Evolutionary conservation across 2,888 invertebrate species (phyloP).

Genomic region (Ectemnius cavifrons): DNA sequence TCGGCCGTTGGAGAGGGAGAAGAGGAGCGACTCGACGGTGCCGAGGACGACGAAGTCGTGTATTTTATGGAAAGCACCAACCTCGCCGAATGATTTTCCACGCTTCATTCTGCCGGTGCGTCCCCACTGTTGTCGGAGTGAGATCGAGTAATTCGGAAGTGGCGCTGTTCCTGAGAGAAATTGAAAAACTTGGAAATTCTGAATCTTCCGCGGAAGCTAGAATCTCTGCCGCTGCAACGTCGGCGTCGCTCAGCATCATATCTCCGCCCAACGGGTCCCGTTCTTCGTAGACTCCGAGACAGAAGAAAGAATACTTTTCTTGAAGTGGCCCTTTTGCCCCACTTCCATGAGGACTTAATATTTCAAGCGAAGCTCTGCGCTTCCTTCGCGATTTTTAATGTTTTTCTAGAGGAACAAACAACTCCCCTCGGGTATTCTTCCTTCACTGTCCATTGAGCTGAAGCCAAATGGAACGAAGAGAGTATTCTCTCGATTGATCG

Average conservation of each 20-base stretch:
- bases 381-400: slow-evolving; percentile 3
- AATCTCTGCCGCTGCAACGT: too few species aligned
- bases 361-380: slow-evolving; percentile 11
- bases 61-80: too few species aligned
- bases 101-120: slow-evolving; percentile 9
- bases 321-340: slow-evolving; percentile 1
- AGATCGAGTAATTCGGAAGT: slow-evolving; percentile 6
- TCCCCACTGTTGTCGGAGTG: background rate
- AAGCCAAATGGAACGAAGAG: background rate
- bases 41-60: too few species aligned
- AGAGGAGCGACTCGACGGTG: background rate
- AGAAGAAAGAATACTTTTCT: slow-evolving; percentile 3
- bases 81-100: slow-evolving; percentile 16
- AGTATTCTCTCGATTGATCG: background rate
- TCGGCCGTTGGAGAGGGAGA: slow-evolving; percentile 14
- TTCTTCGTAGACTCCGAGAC: background rate
- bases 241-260: background rate
- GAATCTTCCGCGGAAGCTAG: background rate
- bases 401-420: slow-evolving; percentile 5
- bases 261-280: background rate
- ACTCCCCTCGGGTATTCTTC: background rate
- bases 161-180: background rate
- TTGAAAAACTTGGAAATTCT: slow-evolving; percentile 12
- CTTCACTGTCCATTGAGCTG: background rate
- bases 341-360: slow-evolving; percentile 10